Base-by-base conservation (phyloP, 2,888 invertebrate genomes). In the Cephus rjabovi region DNA sequence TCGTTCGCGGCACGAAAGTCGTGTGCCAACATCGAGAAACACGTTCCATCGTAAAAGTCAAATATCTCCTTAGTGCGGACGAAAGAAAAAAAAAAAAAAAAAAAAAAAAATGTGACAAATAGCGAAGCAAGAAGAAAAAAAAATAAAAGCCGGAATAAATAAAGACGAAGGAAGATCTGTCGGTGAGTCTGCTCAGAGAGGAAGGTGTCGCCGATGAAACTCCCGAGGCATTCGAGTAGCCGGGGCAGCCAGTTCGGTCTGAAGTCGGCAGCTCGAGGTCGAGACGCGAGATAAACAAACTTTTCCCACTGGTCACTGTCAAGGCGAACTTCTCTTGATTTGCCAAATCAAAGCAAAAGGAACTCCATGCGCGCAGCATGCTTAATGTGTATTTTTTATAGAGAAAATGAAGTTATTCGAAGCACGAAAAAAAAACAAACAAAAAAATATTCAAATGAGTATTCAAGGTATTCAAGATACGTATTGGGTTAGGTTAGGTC, bases 251-350 rank as follows among this genome's bases (percentile, higher is more conserved):
- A 23, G 23, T 23, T 56, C 23, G 6, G 40, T 23, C 40, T 2
- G 40, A 56, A 15, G 40, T 56, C 23, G 40, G 23, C 40, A 56
- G 40, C 77, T 75, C 77, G 79, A 69, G 77, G 77, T 73, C 77
- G 77, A 79, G 69, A 73, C 40, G 31, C 56, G 35, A 40, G 31
- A 23, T 56, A 37, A 56, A 23, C 34, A 31, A 35, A 77, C 35
- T 31, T 79, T 79, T 77, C 75, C 75, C 56, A 40, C 31, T 76
- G 74, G 75, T 76, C 79, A 79, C 56, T 77, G 79, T 76, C 77
- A 79, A 79, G 79, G 79, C 70, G 37, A 23, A 56, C 40, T 23
- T 56, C 23, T 56, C 40, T 56, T 56, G 40, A 56, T 23, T 6
- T 23, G 6, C 6, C 23, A 23, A 56, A 23, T 56, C 40, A 2